A percentile compares a stretch with the other conserved stretches of the same genome.
phyloP scores from a whole-genome alignment of 2,888 invertebrate species.

The Drosophila atripex region DNA sequence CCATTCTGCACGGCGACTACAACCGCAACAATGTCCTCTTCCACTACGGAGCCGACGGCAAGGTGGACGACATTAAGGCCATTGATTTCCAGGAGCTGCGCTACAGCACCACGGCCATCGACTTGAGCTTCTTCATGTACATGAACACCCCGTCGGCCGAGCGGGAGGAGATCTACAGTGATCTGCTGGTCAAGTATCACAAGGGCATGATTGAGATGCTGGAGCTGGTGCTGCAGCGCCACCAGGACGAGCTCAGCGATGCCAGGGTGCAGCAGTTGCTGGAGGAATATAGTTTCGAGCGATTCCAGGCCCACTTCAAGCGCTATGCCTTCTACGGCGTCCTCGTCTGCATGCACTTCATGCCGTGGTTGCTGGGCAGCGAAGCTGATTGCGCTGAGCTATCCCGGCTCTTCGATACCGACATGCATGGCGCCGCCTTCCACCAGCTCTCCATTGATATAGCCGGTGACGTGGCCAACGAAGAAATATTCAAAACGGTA shows the following conservation, averaged over 20 bases:
- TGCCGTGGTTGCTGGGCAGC: slow-evolving; percentile 80
- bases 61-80: slow-evolving; percentile 75
- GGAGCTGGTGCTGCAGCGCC: slow-evolving; percentile 63
- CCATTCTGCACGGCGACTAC: slow-evolving; percentile 82
- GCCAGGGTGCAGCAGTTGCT: slow-evolving; percentile 48
- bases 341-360: slow-evolving; percentile 80
- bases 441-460: slow-evolving; percentile 70
- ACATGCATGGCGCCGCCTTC: slow-evolving; percentile 78
- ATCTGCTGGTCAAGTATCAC: slow-evolving; percentile 76
- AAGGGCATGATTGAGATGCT: slow-evolving; percentile 66
- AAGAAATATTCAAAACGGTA: slow-evolving; percentile 70
- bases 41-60: slow-evolving; percentile 58
- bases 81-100: slow-evolving; percentile 83
- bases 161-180: slow-evolving; percentile 68
- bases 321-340: slow-evolving; percentile 82
- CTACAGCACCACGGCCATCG: slow-evolving; percentile 79
- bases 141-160: slow-evolving; percentile 76
- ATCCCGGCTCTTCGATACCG: slow-evolving; percentile 75
- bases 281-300: slow-evolving; percentile 66
- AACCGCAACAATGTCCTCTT: slow-evolving; percentile 84
- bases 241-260: slow-evolving; percentile 34
- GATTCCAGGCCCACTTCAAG: slow-evolving; percentile 79
- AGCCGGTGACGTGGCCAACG: slow-evolving; percentile 80
- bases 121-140: slow-evolving; percentile 82
- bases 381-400: slow-evolving; percentile 73